phyloP scores from a whole-genome alignment of 2,888 invertebrate genomes.

The Campoletis raptor region DNA sequence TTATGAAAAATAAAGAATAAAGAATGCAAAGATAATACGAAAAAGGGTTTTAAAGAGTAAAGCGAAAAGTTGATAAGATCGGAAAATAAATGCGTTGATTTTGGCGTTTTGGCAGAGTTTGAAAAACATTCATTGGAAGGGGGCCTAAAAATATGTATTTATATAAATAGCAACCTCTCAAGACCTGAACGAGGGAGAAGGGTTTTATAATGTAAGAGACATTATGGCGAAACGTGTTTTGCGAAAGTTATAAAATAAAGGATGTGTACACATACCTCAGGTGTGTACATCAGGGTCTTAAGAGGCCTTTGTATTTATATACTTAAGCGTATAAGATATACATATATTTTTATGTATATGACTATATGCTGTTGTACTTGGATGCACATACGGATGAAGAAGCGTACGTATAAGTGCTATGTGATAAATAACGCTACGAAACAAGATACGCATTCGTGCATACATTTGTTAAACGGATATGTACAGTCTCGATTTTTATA shows the following conservation, averaged over 20 bases:
- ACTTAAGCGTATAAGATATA: neutral
- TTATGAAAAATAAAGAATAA: neutral
- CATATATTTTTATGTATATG: neutral
- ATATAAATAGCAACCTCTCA: constrained; percentile 9
- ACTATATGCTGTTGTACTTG: constrained; percentile 7
- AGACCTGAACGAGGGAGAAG: neutral
- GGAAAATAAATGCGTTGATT: neutral
- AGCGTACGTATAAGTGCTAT: constrained; percentile 36
- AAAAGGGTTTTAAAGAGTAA: neutral
- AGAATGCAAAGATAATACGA: neutral
- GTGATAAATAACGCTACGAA: constrained; percentile 8
- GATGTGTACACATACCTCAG: neutral
- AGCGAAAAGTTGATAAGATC: neutral
- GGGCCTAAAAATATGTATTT: constrained; percentile 12
- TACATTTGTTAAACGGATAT: constrained; percentile 41
- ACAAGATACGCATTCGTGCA: constrained; percentile 58
- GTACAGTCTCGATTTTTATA: constrained; percentile 52
- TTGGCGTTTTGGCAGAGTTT: neutral
- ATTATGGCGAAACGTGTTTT: neutral
- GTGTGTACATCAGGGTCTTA: neutral
- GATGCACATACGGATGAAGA: constrained; percentile 35
- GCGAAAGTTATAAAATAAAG: neutral
- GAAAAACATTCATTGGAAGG: constrained; percentile 45
- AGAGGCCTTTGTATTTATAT: neutral
- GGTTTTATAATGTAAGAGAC: neutral